Conservation (phyloP, 2,113 vertebrate genomes). For the Sander lucioperca region DNA sequence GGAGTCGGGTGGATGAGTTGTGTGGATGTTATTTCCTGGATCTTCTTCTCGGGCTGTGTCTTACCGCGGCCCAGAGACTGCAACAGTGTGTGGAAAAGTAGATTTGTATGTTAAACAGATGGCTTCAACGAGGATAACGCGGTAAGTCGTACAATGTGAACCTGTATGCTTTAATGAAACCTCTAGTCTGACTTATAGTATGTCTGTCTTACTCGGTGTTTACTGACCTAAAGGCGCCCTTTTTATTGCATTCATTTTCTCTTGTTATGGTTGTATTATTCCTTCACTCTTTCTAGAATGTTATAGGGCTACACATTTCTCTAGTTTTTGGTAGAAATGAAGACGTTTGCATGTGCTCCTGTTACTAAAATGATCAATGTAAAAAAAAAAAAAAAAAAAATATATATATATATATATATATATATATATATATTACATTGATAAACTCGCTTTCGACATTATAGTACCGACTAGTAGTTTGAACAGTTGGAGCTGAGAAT, state of each 20-base stretch:
- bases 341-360: background rate
- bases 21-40: constrained; percentile 73
- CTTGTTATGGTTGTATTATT: background rate
- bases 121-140: constrained; percentile 69
- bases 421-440: background rate
- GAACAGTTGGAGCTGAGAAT: constrained; percentile 6
- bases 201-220: constrained; percentile 14
- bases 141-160: constrained; percentile 59
- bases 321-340: background rate
- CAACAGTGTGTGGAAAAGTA: constrained; percentile 78
- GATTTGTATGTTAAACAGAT: constrained; percentile 60
- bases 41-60: constrained; percentile 61
- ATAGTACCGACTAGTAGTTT: constrained; percentile 21
- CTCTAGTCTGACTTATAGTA: background rate
- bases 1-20: constrained; percentile 62
- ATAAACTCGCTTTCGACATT: background rate
- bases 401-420: no score
- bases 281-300: background rate
- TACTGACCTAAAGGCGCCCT: background rate
- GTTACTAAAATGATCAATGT: background rate
- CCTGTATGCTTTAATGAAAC: constrained; percentile 3
- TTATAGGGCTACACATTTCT: background rate
- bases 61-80: constrained; percentile 46
- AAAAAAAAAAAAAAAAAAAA: background rate
- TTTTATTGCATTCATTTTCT: background rate